These are phyloP conservation scores for Amblyjoppa fuscipennis DNA, from an alignment of 2,888 invertebrate genomes.

Conservation along the genomic window DNA sequence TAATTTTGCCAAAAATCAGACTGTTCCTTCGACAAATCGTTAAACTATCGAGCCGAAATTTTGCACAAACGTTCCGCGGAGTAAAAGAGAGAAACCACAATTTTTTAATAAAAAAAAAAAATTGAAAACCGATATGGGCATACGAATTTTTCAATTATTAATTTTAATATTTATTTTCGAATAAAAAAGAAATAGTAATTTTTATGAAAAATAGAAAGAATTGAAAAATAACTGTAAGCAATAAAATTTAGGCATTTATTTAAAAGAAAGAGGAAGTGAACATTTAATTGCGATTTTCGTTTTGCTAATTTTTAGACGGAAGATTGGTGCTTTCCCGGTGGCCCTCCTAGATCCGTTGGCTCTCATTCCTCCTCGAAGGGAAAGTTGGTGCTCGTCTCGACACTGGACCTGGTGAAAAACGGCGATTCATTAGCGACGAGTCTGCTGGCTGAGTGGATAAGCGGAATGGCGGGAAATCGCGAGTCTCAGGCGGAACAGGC, in stretches of 20 bases:
- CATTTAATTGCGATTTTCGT: background rate
- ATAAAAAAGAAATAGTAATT: no score
- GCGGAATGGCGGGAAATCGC: slow-evolving; percentile 90
- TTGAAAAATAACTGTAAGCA: background rate
- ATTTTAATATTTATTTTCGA: background rate
- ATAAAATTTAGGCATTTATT: background rate
- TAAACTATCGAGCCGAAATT: no score
- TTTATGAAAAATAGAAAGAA: background rate
- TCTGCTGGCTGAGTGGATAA: slow-evolving; percentile 93
- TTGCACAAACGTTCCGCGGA: no score
- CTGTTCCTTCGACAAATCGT: background rate
- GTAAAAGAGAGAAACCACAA: no score
- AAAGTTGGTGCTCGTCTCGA: slow-evolving; percentile 88
- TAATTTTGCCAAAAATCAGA: background rate
- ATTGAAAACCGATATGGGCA: no score
- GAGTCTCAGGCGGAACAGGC: slow-evolving; percentile 88
- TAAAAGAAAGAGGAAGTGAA: background rate
- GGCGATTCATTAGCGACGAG: slow-evolving; percentile 90
- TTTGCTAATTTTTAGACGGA: slow-evolving; percentile 89
- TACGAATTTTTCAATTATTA: no score
- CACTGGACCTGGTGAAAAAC: slow-evolving; percentile 90
- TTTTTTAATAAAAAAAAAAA: no score
- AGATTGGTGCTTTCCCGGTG: slow-evolving; percentile 92
- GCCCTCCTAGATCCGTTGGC: slow-evolving; percentile 84
- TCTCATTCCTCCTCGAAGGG: slow-evolving; percentile 69